Evolutionary conservation across 1,140 invertebrate genomes (phyloP), one percentile per base, ranked within the genome.

Genomic region (Magallana angulata): DNA sequence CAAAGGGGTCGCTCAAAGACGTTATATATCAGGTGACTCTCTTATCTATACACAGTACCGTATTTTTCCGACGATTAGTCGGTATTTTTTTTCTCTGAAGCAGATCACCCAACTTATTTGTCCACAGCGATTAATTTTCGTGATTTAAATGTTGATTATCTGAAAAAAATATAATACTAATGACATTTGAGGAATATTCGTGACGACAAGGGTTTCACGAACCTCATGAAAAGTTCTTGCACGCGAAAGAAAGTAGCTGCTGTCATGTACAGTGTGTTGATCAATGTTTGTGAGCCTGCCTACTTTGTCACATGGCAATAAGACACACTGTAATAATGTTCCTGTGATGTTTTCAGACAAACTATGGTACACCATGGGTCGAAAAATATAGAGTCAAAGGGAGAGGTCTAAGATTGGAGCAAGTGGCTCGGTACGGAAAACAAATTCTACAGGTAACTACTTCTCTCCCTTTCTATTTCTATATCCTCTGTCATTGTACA

Each of bases 1-100:
- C 96, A 18, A 96, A 96, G 90, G 98, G 98, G 64, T 98, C 97
- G 90, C 95, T 98, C 6, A 98, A 98, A 93, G 98, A 98, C 96
- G 95, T 98, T 24, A 97, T 98, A 92, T 98, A 97, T 92, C 97
- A 97, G 95, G 97, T 98, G 94, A 94, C 36, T 48, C 36, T 48
- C 36, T 48, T 48, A 48, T 48, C 24, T 24, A 24, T 24, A 24
- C 24, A 48, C 36, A 48, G 36, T 48, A 48, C 24, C 24, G 24
- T 24, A 24, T 24, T 24, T 24, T 24, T 1, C 24, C 24, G 24
- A 24, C 24, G 24, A 24, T 24, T 24, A 24, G 24, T 24, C 24
- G 24, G 24, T 24, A 24, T 24, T 24, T 24, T 24, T 24, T 24
- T 24, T 24, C 24, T 24, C 24, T 24, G 24, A 24, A 24, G 24